Evolutionary conservation across 1,140 invertebrate species (phyloP).

Genomic region (Notospermus geniculatus): DNA sequence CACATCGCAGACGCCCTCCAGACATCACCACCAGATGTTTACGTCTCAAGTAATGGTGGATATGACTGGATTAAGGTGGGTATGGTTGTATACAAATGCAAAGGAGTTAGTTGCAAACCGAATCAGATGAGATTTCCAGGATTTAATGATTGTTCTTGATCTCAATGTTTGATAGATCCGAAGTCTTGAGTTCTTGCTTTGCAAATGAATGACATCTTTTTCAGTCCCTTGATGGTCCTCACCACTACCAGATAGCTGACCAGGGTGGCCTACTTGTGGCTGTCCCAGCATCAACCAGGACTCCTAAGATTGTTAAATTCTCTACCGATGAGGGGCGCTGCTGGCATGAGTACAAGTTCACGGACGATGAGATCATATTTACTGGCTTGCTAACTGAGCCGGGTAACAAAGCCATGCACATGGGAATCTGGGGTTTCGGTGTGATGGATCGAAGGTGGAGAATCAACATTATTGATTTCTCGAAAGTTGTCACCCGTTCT

Average conservation of each 20-base stretch:
- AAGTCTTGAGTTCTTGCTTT: not conserved
- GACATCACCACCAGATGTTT: conserved; percentile 49
- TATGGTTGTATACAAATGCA: not conserved
- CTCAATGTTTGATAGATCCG: not conserved
- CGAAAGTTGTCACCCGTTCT: conserved; percentile 32
- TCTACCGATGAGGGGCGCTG: conserved; percentile 51
- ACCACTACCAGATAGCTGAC: conserved; percentile 53
- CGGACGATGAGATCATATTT: conserved; percentile 73
- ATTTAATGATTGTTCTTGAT: too few relatives aligned
- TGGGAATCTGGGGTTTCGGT: conserved; percentile 72
- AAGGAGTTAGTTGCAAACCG: too few relatives aligned
- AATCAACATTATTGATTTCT: conserved; percentile 45
- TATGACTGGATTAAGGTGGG: conserved; percentile 49
- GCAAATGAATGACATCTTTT: not conserved
- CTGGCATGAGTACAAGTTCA: conserved; percentile 52
- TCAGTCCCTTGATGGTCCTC: conserved; percentile 49
- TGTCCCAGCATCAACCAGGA: conserved; percentile 65
- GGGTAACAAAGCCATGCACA: conserved; percentile 61
- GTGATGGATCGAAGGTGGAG: conserved; percentile 37
- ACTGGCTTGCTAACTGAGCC: conserved; percentile 69
- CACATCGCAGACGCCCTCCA: conserved; percentile 52
- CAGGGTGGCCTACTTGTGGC: conserved; percentile 53
- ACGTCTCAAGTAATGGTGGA: conserved; percentile 52
- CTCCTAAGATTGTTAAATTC: conserved; percentile 69
- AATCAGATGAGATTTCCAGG: too few relatives aligned